Base-by-base conservation (phyloP, 1,140 invertebrate genomes). In the Drosophila pectinifera region DNA sequence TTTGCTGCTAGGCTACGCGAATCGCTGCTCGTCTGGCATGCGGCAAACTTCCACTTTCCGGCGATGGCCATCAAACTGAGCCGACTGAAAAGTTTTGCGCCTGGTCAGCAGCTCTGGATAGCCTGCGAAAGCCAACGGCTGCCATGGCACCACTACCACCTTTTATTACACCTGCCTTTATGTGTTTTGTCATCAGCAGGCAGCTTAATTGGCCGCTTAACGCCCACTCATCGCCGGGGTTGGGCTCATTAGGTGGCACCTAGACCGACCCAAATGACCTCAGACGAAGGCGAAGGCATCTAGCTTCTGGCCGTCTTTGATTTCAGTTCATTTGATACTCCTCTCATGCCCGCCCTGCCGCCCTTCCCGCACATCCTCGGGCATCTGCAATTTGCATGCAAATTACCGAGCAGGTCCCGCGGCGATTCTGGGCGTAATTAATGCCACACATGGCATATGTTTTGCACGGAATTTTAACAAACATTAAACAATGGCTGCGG, bases 1-100 rank as follows among this genome's bases (percentile, higher is more conserved):
- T 77, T 89, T 80, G 80, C 80, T 89, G 84, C 83, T 83, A 83
- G 80, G 83, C 80, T 72, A 86, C 82, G 62, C 16, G 51, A 68
- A 69, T 59, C 48, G 49, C 73, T 59, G 61, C 61, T 75, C 73
- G 65, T 75, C 54, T 68, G 39, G 36, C 48, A 22, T 22, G 49
- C 31, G 43, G 55, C 18, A 46, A 48, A 34, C 20, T 38, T 57
- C 58, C 24, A 73, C 36, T 58, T 72, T 11, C 46, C 42, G 57
- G 61, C 67, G 64, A 78, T 57, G 73, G 43, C 74, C 63, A 61
- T 72, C 55, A 67, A 73, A 80, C 61, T 75, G 73, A 58, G 48
- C 61, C 65, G 43, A 70, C 61, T 76, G 62, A 59, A 73, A 68
- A 85, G 57, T 81, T 85, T 82, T 74, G 68, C 84, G 39, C 73